Conservation (phyloP, 2,113 vertebrate species). For the Aegithalos caudatus region DNA sequence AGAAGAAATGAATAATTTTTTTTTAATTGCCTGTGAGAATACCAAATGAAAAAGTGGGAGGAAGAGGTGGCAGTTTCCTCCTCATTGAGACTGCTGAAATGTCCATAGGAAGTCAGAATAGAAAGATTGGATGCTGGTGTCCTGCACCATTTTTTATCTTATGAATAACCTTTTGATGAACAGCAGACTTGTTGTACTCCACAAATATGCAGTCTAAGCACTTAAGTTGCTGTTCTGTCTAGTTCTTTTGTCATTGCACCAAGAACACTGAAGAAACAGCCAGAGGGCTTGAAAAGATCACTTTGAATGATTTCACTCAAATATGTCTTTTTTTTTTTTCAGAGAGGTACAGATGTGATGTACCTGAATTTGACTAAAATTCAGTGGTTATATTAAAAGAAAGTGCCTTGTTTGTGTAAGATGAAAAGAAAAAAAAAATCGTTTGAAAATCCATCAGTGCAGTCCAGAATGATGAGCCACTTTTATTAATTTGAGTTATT, state of each 20-base stretch:
- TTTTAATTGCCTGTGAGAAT: background rate
- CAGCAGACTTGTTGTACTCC: background rate
- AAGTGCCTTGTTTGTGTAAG: background rate
- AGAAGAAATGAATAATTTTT: background rate
- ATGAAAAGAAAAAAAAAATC: background rate
- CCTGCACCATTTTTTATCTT: background rate
- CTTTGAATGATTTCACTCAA: background rate
- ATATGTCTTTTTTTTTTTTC: background rate
- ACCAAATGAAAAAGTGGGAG: background rate
- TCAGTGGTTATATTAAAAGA: background rate
- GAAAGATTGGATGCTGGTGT: background rate
- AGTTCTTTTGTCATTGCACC: background rate
- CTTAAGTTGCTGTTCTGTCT: background rate
- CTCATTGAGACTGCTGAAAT: background rate
- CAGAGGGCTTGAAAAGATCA: background rate
- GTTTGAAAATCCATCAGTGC: background rate
- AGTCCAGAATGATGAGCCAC: background rate
- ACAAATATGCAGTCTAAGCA: background rate
- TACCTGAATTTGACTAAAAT: background rate
- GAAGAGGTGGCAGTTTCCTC: background rate
- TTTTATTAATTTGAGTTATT: background rate
- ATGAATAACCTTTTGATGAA: background rate
- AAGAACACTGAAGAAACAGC: background rate
- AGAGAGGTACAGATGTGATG: fast-evolving
- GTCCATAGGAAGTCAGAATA: background rate